A percentile compares a stretch with the other conserved stretches of the same genome.
Evolutionary conservation across 1,140 invertebrate genomes (phyloP).

Genomic region (Pseudomyrmex pallidus): DNA sequence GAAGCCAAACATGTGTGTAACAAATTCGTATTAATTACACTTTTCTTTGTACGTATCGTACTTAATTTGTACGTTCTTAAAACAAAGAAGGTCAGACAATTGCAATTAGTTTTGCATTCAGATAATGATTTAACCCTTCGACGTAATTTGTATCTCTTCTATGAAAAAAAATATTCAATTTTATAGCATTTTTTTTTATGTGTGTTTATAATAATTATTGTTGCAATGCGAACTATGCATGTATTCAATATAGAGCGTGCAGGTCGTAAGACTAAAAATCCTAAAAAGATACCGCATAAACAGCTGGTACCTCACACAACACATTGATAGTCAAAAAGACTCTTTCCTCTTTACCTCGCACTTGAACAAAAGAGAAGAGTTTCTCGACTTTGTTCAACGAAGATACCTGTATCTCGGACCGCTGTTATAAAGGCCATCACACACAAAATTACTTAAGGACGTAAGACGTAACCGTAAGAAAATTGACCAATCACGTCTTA

Average conservation of each 20-base stretch:
- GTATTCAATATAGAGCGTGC: constrained; percentile 2
- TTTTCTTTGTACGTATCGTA: not conserved
- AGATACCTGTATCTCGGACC: constrained; percentile 29
- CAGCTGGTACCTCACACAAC: not conserved
- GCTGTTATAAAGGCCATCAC: not conserved
- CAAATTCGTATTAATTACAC: constrained; percentile 47
- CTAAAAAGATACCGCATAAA: not conserved
- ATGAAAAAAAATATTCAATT: too few species aligned
- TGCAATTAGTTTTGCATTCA: too few species aligned
- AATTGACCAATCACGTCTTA: too few species aligned
- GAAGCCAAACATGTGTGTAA: constrained; percentile 13
- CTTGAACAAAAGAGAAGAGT: constrained; percentile 43
- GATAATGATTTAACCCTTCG: not conserved
- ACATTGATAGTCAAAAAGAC: constrained; percentile 4
- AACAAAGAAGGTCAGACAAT: not conserved
- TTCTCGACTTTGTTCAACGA: constrained; percentile 31
- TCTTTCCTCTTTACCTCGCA: constrained; percentile 24
- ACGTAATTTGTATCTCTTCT: too few species aligned
- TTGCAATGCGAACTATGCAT: constrained; percentile 16
- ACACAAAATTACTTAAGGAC: too few species aligned
- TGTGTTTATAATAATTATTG: constrained; percentile 17
- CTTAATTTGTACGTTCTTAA: not conserved
- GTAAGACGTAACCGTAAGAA: too few species aligned
- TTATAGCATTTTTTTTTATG: too few species aligned
- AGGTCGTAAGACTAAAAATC: constrained; percentile 31